phyloP scores from a whole-genome alignment of 2,113 vertebrate genomes.

The Platanista minor region DNA sequence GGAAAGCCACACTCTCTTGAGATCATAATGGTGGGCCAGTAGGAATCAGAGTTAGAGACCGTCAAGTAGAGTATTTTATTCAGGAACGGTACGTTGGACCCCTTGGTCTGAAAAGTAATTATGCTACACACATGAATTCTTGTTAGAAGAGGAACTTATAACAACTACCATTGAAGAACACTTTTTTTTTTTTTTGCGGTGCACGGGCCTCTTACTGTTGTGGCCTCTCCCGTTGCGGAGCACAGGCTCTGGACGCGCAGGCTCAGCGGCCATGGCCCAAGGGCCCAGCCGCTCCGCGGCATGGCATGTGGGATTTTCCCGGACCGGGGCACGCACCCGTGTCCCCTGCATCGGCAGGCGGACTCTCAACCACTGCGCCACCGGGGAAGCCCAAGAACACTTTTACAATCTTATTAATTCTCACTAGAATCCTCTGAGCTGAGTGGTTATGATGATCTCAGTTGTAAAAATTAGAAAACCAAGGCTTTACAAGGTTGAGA shows the following conservation, averaged over 20 bases:
- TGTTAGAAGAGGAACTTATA: neutral
- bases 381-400: too few species aligned
- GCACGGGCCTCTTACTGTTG: too few species aligned
- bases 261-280: too few species aligned
- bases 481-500: neutral
- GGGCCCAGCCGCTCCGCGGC: too few species aligned
- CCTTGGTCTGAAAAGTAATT: neutral
- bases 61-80: neutral
- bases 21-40: neutral
- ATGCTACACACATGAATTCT: neutral
- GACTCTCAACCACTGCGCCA: too few species aligned
- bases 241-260: too few species aligned
- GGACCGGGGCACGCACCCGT: too few species aligned
- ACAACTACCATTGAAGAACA: neutral
- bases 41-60: neutral
- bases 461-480: neutral
- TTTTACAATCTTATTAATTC: neutral
- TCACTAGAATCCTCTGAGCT: neutral
- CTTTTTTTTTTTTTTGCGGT: too few species aligned
- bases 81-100: neutral
- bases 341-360: too few species aligned
- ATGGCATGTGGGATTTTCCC: too few species aligned
- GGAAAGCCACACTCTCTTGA: neutral
- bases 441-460: neutral
- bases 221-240: too few species aligned